Percentiles rank a stretch among this genome's conserved stretches.
Evolutionary conservation across 2,797 vertebrate species (phyloP).

Genomic region (Meda fulgida): DNA sequence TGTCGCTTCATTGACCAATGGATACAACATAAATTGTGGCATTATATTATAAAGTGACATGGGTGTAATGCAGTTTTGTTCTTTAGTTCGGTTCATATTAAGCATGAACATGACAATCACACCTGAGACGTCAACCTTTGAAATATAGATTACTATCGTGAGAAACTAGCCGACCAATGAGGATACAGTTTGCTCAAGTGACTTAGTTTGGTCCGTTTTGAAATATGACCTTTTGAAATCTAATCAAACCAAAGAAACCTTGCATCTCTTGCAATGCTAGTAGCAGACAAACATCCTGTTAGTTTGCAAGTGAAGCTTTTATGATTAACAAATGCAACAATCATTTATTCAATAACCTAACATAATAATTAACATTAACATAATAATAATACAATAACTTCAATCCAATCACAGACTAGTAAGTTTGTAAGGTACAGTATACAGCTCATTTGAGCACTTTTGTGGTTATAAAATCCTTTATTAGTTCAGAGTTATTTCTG

Average conservation of each 20-base stretch:
- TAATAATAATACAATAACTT: neutral
- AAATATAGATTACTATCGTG: neutral
- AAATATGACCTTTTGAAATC: neutral
- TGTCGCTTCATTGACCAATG: neutral
- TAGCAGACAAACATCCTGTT: neutral
- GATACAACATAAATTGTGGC: neutral
- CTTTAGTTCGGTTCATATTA: neutral
- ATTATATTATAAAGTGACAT: neutral
- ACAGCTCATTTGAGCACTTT: neutral
- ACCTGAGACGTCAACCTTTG: neutral
- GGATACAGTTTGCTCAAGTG: neutral
- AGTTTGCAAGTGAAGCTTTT: neutral
- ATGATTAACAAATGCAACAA: neutral
- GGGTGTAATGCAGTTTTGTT: neutral
- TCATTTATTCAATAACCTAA: neutral
- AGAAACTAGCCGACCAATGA: neutral
- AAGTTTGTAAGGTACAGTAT: neutral
- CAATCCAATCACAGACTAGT: neutral
- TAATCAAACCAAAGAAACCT: neutral
- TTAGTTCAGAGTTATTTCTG: constrained; percentile 1
- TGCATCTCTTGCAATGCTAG: neutral
- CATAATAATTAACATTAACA: neutral
- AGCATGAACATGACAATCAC: neutral
- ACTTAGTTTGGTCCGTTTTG: neutral
- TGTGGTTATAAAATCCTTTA: constrained; percentile 7